These are phyloP conservation scores for Bettongia penicillata DNA, from an alignment of 2,113 vertebrate species.

Conservation along the genomic window DNA sequence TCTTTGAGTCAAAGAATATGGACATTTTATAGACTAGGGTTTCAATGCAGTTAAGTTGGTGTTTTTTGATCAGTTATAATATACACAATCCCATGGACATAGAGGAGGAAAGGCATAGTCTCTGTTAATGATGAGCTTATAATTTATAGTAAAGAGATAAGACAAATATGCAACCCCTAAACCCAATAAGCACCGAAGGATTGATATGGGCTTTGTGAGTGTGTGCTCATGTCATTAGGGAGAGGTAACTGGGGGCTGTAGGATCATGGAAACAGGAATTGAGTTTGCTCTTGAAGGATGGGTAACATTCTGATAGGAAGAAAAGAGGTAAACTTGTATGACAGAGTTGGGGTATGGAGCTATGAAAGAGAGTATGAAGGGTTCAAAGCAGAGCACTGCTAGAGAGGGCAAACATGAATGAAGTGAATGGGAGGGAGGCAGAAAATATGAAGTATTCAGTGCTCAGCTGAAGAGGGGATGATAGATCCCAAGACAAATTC, in stretches of 20 bases:
- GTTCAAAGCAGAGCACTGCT: not conserved
- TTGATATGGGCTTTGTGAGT: not conserved
- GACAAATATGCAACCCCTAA: not conserved
- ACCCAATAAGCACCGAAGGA: not conserved
- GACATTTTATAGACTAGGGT: not conserved
- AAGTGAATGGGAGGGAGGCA: not conserved
- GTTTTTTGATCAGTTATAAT: not conserved
- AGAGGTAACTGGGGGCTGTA: not conserved
- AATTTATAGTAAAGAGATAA: not conserved
- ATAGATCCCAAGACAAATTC: not conserved
- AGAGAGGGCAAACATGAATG: not conserved
- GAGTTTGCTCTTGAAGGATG: not conserved
- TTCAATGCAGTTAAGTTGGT: not conserved
- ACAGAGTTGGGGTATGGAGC: not conserved
- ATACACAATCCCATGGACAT: not conserved
- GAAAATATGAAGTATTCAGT: not conserved
- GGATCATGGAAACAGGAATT: not conserved
- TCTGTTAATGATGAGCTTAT: not conserved
- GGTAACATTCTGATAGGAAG: not conserved
- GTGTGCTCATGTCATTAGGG: not conserved
- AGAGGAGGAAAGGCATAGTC: not conserved
- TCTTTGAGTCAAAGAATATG: not conserved
- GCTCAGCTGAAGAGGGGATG: not conserved
- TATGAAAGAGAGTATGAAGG: not conserved
- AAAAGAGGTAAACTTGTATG: not conserved